phyloP scores from a whole-genome alignment of 2,888 invertebrate genomes.

The Hymenopus coronatus region DNA sequence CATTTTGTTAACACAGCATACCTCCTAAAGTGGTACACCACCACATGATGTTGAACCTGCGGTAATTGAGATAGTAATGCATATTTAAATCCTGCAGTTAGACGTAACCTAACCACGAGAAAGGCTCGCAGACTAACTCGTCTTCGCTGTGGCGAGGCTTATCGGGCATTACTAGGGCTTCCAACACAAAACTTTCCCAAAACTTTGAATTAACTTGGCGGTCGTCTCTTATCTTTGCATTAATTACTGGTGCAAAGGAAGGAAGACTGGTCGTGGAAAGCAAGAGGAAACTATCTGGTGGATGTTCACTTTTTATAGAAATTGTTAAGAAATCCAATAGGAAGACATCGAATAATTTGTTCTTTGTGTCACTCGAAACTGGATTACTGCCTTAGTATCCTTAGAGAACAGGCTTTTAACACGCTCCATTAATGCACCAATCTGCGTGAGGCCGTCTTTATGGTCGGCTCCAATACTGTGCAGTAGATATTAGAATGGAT shows the following conservation, averaged over 20 bases:
- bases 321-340: neutral
- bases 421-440: too few species aligned
- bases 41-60: too few species aligned
- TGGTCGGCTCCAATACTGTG: too few species aligned
- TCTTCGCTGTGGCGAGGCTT: neutral
- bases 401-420: too few species aligned
- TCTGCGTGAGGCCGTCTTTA: too few species aligned
- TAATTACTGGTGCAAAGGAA: slow-evolving; percentile 16
- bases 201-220: slow-evolving; percentile 22
- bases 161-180: neutral
- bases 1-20: too few species aligned
- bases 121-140: neutral
- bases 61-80: too few species aligned
- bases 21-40: too few species aligned
- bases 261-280: neutral
- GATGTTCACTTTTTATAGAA: neutral
- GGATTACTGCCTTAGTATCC: too few species aligned
- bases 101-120: too few species aligned
- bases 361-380: neutral
- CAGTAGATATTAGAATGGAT: too few species aligned
- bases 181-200: slow-evolving; percentile 3
- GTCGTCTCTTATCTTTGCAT: slow-evolving; percentile 20
- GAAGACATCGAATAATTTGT: neutral
- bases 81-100: neutral
- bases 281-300: neutral